These are phyloP conservation scores for Aporrectodea caliginosa DNA, from an alignment of 1,140 invertebrate species.

Conservation along the genomic window DNA sequence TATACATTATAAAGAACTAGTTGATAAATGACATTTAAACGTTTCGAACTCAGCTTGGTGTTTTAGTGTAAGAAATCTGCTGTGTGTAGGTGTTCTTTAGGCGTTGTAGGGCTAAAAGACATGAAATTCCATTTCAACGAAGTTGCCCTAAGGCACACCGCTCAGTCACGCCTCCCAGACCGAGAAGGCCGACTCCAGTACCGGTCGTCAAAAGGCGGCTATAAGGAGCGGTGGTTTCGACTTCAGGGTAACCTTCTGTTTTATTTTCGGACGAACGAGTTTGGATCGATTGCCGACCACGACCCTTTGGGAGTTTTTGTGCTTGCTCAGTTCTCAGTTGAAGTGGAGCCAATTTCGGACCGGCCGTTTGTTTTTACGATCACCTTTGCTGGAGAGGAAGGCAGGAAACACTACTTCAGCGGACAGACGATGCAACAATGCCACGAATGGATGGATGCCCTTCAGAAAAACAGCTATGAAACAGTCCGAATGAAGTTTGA, in stretches of 20 bases:
- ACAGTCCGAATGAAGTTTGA: neutral
- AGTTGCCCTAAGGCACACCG: neutral
- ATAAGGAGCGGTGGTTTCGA: conserved; percentile 71
- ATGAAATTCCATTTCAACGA: neutral
- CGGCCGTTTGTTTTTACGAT: conserved; percentile 19
- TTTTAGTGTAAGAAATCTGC: no score
- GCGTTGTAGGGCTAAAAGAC: no score
- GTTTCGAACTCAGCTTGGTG: no score
- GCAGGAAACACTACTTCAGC: conserved; percentile 10
- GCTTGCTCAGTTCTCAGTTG: neutral
- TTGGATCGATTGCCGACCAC: conserved; percentile 64
- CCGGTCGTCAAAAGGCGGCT: conserved; percentile 50
- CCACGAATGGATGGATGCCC: conserved; percentile 12
- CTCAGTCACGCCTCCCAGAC: neutral
- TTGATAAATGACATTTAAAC: no score
- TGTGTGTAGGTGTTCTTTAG: no score
- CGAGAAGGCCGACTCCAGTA: conserved; percentile 11
- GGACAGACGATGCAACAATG: conserved; percentile 13
- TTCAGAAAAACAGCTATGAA: neutral
- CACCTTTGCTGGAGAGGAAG: conserved; percentile 5
- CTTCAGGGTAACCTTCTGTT: conserved; percentile 67
- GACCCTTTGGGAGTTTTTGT: conserved; percentile 32
- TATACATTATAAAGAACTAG: no score
- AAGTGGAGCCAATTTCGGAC: conserved; percentile 7
- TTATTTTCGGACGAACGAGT: conserved; percentile 69